These are phyloP conservation scores for Aphrophora alni DNA, from an alignment of 2,888 invertebrate species.

Conservation along the genomic window DNA sequence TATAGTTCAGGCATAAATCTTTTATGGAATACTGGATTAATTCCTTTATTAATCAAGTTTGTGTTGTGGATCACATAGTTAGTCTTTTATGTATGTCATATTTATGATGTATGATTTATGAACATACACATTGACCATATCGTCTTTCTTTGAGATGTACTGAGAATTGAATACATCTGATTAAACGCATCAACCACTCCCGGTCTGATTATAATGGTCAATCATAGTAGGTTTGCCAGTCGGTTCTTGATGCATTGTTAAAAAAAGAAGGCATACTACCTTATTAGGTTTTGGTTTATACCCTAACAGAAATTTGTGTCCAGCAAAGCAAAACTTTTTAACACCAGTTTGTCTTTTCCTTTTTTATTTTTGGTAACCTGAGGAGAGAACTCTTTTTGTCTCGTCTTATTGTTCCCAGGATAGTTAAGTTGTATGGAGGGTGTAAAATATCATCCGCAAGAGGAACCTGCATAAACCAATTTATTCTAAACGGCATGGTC, in stretches of 20 bases:
- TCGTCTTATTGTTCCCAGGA: background rate
- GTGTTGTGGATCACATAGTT: too few relatives aligned
- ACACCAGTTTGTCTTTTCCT: background rate
- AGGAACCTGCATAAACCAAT: background rate
- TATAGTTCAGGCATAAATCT: too few relatives aligned
- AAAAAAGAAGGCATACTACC: conserved; percentile 12
- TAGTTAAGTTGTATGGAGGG: background rate
- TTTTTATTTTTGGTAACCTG: background rate
- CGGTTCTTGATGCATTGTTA: conserved; percentile 11
- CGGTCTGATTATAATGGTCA: too few relatives aligned
- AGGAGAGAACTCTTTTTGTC: background rate
- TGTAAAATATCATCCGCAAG: background rate
- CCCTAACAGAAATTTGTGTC: too few relatives aligned
- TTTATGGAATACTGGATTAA: too few relatives aligned
- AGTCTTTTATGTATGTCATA: too few relatives aligned
- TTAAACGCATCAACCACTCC: too few relatives aligned
- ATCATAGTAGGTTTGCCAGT: background rate
- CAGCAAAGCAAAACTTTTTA: conserved; percentile 10
- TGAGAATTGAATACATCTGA: too few relatives aligned
- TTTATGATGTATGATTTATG: too few relatives aligned
- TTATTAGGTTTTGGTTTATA: background rate
- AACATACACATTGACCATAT: too few relatives aligned
- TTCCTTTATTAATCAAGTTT: too few relatives aligned
- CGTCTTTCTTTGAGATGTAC: too few relatives aligned
- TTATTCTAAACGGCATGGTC: background rate